Conservation (phyloP, 2,888 invertebrate genomes). For the Thysanoteuthis rhombus region DNA sequence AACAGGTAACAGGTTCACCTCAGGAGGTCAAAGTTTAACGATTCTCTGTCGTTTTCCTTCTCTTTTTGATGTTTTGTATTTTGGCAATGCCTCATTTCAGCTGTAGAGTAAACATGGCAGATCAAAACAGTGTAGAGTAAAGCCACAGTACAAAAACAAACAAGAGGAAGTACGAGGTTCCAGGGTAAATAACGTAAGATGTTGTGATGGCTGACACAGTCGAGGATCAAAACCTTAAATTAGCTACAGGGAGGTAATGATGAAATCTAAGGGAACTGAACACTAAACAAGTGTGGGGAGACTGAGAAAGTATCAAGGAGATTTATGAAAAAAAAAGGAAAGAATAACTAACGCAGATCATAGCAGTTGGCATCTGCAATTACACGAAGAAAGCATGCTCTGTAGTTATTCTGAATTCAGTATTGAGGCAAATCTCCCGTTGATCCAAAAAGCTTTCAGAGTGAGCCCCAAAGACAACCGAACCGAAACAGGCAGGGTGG, state of each 20-base stretch:
- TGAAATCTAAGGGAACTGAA: constrained; percentile 12
- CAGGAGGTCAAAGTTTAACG: not conserved
- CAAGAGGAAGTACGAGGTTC: not conserved
- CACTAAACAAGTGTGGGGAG: not conserved
- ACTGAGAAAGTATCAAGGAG: not conserved
- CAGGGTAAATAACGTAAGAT: not conserved
- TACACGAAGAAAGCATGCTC: not conserved
- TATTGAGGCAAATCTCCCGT: not conserved
- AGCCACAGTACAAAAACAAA: not conserved
- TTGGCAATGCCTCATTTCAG: constrained; percentile 12
- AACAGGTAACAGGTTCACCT: not conserved
- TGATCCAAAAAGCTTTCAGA: not conserved
- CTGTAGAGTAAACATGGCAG: not conserved
- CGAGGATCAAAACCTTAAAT: not conserved
- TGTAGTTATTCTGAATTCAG: not conserved
- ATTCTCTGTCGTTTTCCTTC: not conserved
- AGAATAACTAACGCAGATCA: not conserved
- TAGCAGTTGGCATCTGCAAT: not conserved
- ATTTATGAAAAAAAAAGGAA: not conserved
- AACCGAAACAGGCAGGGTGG: not conserved
- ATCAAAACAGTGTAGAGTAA: not conserved
- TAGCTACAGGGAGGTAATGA: constrained; percentile 12
- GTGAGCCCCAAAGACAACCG: too few relatives aligned
- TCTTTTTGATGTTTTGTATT: not conserved
- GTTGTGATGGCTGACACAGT: not conserved